These are phyloP conservation scores for Typhlomys cinereus DNA, from an alignment of 2,113 vertebrate genomes.

Conservation along the genomic window DNA sequence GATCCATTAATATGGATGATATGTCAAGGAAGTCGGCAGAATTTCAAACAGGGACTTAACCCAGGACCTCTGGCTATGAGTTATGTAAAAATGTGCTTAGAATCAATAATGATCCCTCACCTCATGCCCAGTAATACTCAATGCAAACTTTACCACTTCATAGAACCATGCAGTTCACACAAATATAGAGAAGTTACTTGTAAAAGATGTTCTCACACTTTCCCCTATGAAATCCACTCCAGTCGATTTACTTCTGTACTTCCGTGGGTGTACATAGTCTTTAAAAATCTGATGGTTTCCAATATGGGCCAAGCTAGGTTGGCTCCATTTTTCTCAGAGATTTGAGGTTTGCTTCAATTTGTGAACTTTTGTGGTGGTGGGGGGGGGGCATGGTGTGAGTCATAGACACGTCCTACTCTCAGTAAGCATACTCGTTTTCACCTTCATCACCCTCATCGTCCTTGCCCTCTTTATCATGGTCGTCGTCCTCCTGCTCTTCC, in stretches of 20 bases:
- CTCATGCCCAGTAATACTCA: neutral
- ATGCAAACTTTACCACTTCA: neutral
- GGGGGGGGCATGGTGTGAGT: neutral
- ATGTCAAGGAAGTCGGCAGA: slow-evolving; percentile 61
- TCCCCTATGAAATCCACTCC: neutral
- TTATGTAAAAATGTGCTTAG: slow-evolving; percentile 51
- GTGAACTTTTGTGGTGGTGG: neutral
- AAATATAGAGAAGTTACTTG: neutral
- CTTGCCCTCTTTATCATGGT: too few relatives aligned
- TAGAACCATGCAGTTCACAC: slow-evolving; percentile 3
- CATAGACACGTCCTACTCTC: neutral
- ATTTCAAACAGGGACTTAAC: slow-evolving; percentile 72
- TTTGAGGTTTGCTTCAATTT: neutral
- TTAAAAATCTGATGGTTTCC: neutral
- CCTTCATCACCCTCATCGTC: too few relatives aligned
- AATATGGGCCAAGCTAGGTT: neutral
- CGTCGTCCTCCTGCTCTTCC: neutral
- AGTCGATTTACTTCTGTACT: neutral
- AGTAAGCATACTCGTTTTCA: neutral
- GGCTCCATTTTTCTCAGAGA: neutral
- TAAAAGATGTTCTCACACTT: neutral
- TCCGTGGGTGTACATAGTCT: neutral
- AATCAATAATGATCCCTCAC: slow-evolving; percentile 53
- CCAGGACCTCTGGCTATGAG: slow-evolving; percentile 52
- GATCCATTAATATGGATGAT: slow-evolving; percentile 64